Base-by-base conservation (phyloP, 2,113 vertebrate genomes). In the Tauraco erythrolophus region DNA sequence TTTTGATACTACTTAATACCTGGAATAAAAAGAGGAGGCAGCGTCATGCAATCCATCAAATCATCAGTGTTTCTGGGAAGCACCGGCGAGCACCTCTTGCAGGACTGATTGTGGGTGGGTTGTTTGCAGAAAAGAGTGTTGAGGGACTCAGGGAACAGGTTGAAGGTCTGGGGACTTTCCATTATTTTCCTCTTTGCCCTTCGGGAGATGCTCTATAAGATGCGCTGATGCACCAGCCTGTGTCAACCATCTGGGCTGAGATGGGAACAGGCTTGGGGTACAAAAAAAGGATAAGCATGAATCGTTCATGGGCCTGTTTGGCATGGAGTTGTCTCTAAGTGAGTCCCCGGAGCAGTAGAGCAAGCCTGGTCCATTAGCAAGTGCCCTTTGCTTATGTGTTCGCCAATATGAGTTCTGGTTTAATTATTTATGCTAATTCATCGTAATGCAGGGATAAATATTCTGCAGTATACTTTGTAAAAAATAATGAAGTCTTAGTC, bases 381-480 rank as follows among this genome's bases (percentile, higher is more conserved):
- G 65, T 56, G 84, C 75, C 87, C 71, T 84, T 76, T 92, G 76
- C 91, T 93, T 71, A 23, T 81, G 86, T 58, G 48, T 75, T 89
- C 14, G 9, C 78, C 86, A 72, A 6, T 85, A 60, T 2, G 9
- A 87, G 70, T 43, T 79, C 65, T 48, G 37, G 69, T 94, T 97
- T 94, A 97, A 98, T 97, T 97, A 98, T 97, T 97, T 92, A 96
- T 94, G 94, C 76, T 96, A 97, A 96, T 95, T 95, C 79, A 85
- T 95, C 27, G 3, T 92, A 94, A 96, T 95, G 97, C 92, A 77
- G 1, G 9, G 92, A 91, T 91, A 96, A 96, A 94, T 94, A 96
- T 97, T 95, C 84, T 78, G 72, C 83, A 91, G 72, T 28, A 78
- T 80, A 80, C 89, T 97, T 96, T 95, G 96, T 97, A 97, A 97